phyloP scores from a whole-genome alignment of 37 sponge, comb jelly and placozoan species.

The Axinella damicornis region DNA sequence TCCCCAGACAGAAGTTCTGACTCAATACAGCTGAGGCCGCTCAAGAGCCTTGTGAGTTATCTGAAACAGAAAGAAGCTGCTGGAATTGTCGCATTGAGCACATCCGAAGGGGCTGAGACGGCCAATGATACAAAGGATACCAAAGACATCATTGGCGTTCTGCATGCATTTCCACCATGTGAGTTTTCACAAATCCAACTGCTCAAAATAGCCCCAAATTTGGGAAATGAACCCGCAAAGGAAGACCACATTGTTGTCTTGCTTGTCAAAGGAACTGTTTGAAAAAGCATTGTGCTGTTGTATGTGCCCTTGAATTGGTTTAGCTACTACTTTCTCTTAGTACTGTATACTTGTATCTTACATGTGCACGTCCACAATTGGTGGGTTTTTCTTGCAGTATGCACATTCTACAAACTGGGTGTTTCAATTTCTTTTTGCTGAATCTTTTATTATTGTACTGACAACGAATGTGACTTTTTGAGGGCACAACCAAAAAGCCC shows the following conservation, averaged over 20 bases:
- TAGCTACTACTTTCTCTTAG: too few relatives aligned
- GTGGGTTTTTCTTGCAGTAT: too few relatives aligned
- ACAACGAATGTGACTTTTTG: too few relatives aligned
- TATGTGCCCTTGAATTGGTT: too few relatives aligned
- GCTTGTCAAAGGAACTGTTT: slow-evolving; percentile 89
- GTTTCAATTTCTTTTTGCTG: too few relatives aligned
- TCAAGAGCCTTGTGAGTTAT: slow-evolving; percentile 91
- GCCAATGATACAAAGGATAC: background rate
- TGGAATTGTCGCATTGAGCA: slow-evolving; percentile 88
- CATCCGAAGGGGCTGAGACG: background rate
- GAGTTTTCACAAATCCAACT: slow-evolving; percentile 87
- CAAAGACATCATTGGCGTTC: slow-evolving; percentile 80
- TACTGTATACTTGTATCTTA: too few relatives aligned
- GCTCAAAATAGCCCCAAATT: slow-evolving; percentile 78
- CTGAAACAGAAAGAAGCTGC: slow-evolving; percentile 96
- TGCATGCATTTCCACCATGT: slow-evolving; percentile 97
- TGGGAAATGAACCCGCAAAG: slow-evolving; percentile 79
- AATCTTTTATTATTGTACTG: too few relatives aligned
- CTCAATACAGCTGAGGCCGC: slow-evolving; percentile 75
- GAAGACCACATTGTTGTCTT: slow-evolving; percentile 96
- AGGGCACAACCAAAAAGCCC: too few relatives aligned
- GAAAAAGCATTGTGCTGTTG: background rate
- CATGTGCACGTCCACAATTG: too few relatives aligned
- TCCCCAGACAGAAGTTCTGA: slow-evolving; percentile 8
- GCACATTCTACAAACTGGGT: too few relatives aligned